phyloP scores from a whole-genome alignment of 2,797 vertebrate species.

The Spizella passerina region DNA sequence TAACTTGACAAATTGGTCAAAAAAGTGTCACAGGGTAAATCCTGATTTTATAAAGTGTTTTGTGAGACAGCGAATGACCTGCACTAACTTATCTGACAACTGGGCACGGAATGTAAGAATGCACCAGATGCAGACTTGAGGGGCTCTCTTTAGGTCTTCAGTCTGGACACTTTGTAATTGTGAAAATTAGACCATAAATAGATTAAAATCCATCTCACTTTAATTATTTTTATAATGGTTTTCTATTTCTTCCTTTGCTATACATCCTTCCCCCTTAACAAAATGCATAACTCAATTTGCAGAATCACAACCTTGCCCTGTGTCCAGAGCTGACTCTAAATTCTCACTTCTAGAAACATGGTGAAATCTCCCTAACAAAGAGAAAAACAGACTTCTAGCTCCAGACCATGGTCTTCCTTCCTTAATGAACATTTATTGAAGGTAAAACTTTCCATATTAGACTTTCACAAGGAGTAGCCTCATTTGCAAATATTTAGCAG shows the following conservation, averaged over 20 bases:
- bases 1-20: background rate
- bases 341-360: background rate
- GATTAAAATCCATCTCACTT: background rate
- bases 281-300: background rate
- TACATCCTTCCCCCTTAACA: background rate
- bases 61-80: background rate
- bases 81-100: background rate
- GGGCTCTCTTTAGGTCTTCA: background rate
- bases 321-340: background rate
- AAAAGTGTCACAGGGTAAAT: background rate
- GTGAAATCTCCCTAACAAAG: background rate
- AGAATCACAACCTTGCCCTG: background rate
- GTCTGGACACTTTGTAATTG: background rate
- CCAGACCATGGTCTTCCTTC: background rate
- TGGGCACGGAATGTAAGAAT: background rate
- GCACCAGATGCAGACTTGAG: background rate
- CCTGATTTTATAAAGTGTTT: background rate
- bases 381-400: background rate
- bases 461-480: background rate
- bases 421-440: background rate
- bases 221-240: background rate
- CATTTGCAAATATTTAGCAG: conserved; percentile 2
- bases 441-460: background rate
- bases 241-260: background rate
- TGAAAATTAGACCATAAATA: background rate